Evolutionary conservation across 2,888 invertebrate species (phyloP).

Genomic region (Pseudococcus jackbeardsleyi): DNA sequence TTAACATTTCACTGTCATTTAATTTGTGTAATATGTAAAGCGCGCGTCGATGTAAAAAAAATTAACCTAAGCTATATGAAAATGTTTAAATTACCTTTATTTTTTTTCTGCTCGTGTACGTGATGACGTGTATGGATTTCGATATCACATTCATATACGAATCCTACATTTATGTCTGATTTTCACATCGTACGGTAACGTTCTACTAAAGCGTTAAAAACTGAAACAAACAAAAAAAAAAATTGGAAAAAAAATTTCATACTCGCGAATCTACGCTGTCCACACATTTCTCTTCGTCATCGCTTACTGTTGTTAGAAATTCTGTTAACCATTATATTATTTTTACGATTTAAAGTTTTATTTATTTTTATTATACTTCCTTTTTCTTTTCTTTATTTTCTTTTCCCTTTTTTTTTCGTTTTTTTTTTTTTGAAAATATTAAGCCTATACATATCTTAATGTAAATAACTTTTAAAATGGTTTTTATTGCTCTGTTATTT

Average conservation of each 20-base stretch:
- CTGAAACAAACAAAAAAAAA: neutral
- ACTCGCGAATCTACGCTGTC: constrained; percentile 32
- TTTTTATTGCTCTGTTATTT: constrained; percentile 60
- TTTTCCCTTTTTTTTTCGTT: constrained; percentile 25
- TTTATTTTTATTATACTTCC: constrained; percentile 43
- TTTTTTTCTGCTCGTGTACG: constrained; percentile 20
- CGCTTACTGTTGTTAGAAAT: constrained; percentile 57
- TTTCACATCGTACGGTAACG: neutral
- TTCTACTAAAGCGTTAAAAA: neutral
- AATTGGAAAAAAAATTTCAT: constrained; percentile 29
- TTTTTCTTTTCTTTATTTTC: constrained; percentile 21
- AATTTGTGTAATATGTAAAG: constrained; percentile 38
- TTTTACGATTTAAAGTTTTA: constrained; percentile 46
- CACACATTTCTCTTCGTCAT: constrained; percentile 49
- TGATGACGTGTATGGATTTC: constrained; percentile 29
- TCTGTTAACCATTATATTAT: constrained; percentile 61
- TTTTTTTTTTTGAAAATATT: constrained; percentile 12
- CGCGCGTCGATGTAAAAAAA: constrained; percentile 45
- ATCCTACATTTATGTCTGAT: neutral
- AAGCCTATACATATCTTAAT: constrained; percentile 60
- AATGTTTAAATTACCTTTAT: constrained; percentile 43
- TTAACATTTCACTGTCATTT: constrained; percentile 49
- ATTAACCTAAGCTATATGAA: constrained; percentile 13
- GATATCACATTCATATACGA: neutral
- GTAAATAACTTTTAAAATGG: constrained; percentile 60